phyloP scores from a whole-genome alignment of 2,888 invertebrate species.

The Empis stercorea region DNA sequence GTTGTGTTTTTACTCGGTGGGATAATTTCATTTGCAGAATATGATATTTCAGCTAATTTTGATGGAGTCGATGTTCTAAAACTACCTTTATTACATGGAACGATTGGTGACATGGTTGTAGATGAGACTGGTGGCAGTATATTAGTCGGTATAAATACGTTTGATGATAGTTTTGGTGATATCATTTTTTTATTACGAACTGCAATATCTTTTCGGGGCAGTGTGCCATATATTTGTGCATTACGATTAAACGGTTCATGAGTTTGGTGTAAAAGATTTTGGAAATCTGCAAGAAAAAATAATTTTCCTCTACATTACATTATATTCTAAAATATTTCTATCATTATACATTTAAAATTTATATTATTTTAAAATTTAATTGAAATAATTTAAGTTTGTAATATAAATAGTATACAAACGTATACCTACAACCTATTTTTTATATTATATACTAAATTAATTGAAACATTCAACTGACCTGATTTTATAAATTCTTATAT shows the following conservation, averaged over 20 bases:
- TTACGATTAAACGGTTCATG: slow-evolving; percentile 32
- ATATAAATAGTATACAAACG: no score
- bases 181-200: neutral
- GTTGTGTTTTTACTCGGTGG: slow-evolving; percentile 17
- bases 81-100: slow-evolving; percentile 44
- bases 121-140: neutral
- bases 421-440: no score
- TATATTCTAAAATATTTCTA: no score
- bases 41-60: slow-evolving; percentile 15
- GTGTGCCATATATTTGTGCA: slow-evolving; percentile 46
- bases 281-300: slow-evolving; percentile 10
- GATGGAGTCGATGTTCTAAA: slow-evolving; percentile 60
- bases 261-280: slow-evolving; percentile 13
- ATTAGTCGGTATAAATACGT: neutral
- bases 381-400: no score
- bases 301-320: no score
- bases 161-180: neutral
- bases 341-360: no score
- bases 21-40: slow-evolving; percentile 12
- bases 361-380: no score
- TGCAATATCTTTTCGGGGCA: slow-evolving; percentile 23
- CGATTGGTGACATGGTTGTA: slow-evolving; percentile 50
- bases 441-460: no score
- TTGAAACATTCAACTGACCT: no score
- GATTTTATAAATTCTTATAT: no score